Conservation (phyloP, 2,113 vertebrate genomes). For the Microtus ochrogaster region DNA sequence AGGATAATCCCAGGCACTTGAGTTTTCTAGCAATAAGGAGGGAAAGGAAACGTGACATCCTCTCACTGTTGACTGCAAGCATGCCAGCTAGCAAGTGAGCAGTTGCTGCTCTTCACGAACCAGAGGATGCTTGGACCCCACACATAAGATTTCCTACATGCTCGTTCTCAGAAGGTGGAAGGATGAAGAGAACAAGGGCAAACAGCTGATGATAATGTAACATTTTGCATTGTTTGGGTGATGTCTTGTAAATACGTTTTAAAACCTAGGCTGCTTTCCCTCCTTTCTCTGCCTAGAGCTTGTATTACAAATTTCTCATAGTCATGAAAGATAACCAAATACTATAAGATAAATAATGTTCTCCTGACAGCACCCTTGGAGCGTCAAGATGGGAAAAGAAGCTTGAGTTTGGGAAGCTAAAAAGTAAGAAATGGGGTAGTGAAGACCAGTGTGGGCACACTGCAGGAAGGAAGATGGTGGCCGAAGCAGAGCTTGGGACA, state of each 20-base stretch:
- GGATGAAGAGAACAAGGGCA: constrained; percentile 50
- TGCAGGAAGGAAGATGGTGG: background rate
- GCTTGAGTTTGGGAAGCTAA: background rate
- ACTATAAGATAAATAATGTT: background rate
- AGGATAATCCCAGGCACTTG: constrained; percentile 16
- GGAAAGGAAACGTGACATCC: constrained; percentile 19
- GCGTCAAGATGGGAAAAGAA: background rate
- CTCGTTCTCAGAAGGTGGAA: constrained; percentile 57
- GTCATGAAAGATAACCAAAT: background rate
- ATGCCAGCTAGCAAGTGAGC: constrained; percentile 83
- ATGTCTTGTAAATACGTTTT: constrained; percentile 36
- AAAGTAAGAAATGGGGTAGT: background rate
- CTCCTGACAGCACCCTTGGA: background rate
- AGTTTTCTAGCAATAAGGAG: constrained; percentile 67
- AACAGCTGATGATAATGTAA: constrained; percentile 24
- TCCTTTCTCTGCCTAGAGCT: constrained; percentile 7
- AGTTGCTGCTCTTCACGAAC: constrained; percentile 82
- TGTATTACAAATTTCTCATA: background rate
- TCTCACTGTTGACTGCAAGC: constrained; percentile 62
- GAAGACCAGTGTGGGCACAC: rapidly evolving
- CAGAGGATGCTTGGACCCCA: constrained; percentile 80
- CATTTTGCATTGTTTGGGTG: background rate
- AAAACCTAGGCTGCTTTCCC: background rate
- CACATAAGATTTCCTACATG: constrained; percentile 39
- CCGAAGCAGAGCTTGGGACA: rapidly evolving